A percentile compares a stretch with the other conserved stretches of the same genome.
phyloP scores from a whole-genome alignment of 2,888 invertebrate genomes.

The Polymixis flavicincta region DNA sequence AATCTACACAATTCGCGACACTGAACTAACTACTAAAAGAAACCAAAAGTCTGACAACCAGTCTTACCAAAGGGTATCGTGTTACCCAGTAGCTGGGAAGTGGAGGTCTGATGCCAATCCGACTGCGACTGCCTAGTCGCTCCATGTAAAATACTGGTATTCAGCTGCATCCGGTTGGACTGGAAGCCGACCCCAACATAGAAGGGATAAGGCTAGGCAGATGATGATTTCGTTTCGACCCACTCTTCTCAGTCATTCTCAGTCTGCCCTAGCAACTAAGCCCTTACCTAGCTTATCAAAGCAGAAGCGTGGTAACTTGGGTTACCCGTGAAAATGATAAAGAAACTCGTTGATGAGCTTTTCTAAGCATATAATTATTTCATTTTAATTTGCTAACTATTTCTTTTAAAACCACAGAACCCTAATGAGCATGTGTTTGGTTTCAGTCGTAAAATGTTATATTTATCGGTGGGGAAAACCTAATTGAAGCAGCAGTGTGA shows the following conservation, averaged over 20 bases:
- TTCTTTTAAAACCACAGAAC: constrained; percentile 16
- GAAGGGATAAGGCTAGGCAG: too few relatives aligned
- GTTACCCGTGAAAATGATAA: too few relatives aligned
- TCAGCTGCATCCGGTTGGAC: too few relatives aligned
- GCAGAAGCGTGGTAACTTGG: background rate
- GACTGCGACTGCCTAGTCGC: too few relatives aligned
- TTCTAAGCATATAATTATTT: background rate
- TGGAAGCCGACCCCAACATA: too few relatives aligned
- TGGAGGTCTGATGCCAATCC: too few relatives aligned
- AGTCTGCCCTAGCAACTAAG: background rate
- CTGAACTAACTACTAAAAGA: background rate
- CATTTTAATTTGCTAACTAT: background rate
- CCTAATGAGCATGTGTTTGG: constrained; percentile 51
- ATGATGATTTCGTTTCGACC: too few relatives aligned
- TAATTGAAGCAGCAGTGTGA: constrained; percentile 31
- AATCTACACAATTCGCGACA: background rate
- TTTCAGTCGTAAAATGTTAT: constrained; percentile 49
- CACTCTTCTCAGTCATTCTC: too few relatives aligned
- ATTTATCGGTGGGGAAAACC: constrained; percentile 57
- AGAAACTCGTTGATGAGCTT: background rate
- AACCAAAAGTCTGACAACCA: too few relatives aligned
- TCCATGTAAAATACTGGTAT: too few relatives aligned
- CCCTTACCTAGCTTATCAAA: background rate
- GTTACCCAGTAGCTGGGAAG: too few relatives aligned
- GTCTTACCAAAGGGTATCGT: too few relatives aligned